These are phyloP conservation scores for Biston betularia DNA, from an alignment of 2,888 invertebrate species.

Conservation along the genomic window DNA sequence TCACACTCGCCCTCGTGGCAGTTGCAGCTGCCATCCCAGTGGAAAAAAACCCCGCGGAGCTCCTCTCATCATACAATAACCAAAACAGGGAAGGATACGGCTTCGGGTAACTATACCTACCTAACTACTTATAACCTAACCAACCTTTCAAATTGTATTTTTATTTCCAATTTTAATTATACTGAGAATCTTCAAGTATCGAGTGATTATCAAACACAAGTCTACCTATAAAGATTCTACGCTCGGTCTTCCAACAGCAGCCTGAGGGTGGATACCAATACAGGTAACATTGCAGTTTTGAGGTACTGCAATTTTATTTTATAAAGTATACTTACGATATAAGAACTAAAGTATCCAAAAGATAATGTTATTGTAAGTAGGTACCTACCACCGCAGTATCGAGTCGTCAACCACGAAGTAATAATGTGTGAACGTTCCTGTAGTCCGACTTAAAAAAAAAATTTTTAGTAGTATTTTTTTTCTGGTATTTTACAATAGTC, in stretches of 20 bases:
- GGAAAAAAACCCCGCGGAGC: conserved; percentile 27
- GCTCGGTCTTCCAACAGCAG: conserved; percentile 54
- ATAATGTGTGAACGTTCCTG: no score
- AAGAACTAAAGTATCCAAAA: background rate
- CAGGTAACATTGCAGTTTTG: conserved; percentile 51
- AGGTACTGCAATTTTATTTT: background rate
- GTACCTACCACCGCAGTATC: no score
- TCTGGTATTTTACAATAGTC: no score
- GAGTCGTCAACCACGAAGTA: no score
- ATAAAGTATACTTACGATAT: background rate
- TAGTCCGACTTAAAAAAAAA: no score
- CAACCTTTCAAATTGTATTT: background rate
- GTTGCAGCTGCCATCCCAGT: conserved; percentile 56
- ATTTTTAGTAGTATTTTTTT: no score
- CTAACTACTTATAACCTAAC: background rate
- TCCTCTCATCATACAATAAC: no score
- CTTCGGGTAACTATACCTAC: background rate
- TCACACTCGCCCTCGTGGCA: conserved; percentile 68
- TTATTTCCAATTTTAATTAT: background rate
- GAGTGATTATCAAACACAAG: no score
- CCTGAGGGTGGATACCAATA: conserved; percentile 67
- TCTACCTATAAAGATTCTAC: conserved; percentile 58
- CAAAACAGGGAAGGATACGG: background rate
- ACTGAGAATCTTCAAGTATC: no score
- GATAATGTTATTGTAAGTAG: no score